These are phyloP conservation scores for Thunnus albacares DNA, from an alignment of 2,797 vertebrate species.

Conservation along the genomic window DNA sequence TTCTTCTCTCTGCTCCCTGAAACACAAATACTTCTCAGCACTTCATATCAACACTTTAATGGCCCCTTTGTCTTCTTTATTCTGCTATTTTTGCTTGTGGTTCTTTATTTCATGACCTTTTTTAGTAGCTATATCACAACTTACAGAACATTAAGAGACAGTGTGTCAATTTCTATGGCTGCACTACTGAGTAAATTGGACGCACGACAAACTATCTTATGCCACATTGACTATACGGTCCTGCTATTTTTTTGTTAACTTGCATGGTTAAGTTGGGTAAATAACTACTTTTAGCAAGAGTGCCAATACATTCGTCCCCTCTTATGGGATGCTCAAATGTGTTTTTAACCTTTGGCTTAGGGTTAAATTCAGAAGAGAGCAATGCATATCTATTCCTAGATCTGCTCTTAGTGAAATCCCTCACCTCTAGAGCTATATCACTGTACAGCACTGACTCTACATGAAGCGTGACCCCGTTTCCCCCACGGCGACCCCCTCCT, in stretches of 20 bases:
- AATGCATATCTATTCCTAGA: constrained; percentile 77
- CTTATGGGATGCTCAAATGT: constrained; percentile 66
- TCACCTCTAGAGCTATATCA: constrained; percentile 78
- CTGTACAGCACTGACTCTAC: constrained; percentile 77
- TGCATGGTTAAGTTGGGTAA: constrained; percentile 38
- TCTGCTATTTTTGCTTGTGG: constrained; percentile 72
- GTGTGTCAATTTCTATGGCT: constrained; percentile 1
- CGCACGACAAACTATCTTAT: constrained; percentile 29
- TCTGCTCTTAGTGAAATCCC: constrained; percentile 80
- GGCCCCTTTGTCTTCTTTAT: constrained; percentile 52
- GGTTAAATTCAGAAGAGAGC: constrained; percentile 78
- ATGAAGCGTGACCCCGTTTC: constrained; percentile 82
- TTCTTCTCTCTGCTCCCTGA: constrained; percentile 83
- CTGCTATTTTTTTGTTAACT: constrained; percentile 37
- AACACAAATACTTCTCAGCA: constrained; percentile 74
- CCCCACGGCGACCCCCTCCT: constrained; percentile 78
- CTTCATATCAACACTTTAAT: constrained; percentile 29
- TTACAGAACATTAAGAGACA: neutral
- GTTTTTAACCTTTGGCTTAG: constrained; percentile 80
- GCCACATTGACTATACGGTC: constrained; percentile 14
- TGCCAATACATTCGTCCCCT: constrained; percentile 57
- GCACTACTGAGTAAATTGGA: constrained; percentile 21
- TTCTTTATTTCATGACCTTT: constrained; percentile 58
- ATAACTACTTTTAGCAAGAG: constrained; percentile 52
- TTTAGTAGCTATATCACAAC: constrained; percentile 5